A percentile compares a stretch with the other conserved stretches of the same genome.
These are phyloP conservation scores for Sylvilagus bachmani DNA, from an alignment of 2,113 vertebrate species.

Conservation along the genomic window DNA sequence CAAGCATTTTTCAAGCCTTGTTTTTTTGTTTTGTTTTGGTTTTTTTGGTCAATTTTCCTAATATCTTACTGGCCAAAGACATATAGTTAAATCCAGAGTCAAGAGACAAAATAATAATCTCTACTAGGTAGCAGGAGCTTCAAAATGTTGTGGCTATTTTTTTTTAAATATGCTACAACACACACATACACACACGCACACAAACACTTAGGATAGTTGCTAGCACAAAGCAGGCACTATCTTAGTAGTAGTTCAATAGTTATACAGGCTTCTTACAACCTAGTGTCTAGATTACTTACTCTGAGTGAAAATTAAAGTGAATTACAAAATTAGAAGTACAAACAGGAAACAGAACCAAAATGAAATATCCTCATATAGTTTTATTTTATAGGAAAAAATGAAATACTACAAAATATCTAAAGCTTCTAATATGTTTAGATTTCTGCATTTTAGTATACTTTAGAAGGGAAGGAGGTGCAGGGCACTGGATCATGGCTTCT, in stretches of 20 bases:
- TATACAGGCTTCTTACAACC: not conserved
- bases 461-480: not conserved
- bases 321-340: slow-evolving; percentile 38
- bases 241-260: not conserved
- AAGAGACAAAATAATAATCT: not conserved
- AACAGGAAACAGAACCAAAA: slow-evolving; percentile 5
- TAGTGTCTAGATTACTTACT: not conserved
- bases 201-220: not conserved
- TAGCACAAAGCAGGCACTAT: not conserved
- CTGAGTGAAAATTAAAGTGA: slow-evolving; percentile 8
- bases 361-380: not conserved
- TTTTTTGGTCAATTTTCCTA: too few species aligned
- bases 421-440: not conserved
- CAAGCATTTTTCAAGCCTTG: not conserved
- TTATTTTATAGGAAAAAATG: not conserved
- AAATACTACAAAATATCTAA: slow-evolving; percentile 5
- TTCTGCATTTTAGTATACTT: not conserved
- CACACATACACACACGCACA: not conserved
- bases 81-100: not conserved
- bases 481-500: not conserved
- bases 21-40: too few species aligned
- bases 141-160: not conserved
- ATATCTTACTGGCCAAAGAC: not conserved
- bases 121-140: not conserved
- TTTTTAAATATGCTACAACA: not conserved